Evolutionary conservation across 2,797 vertebrate genomes (phyloP), one percentile per base, ranked within the genome.

Genomic region (Danio aesculapii): DNA sequence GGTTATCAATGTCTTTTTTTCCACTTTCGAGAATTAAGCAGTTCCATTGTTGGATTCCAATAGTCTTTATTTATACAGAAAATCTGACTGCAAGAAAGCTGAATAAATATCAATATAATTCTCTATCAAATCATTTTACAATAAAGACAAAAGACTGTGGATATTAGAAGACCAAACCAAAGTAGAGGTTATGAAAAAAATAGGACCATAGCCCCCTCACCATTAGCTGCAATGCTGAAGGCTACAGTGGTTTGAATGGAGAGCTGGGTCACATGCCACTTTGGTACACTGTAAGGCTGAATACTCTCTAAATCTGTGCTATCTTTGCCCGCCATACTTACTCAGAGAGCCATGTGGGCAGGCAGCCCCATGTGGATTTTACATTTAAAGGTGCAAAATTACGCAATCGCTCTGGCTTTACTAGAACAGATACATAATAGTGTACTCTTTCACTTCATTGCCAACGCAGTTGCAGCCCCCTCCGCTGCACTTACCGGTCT

Each of bases 311-410:
- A 17, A 52, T 63, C 55, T 41, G 8, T 3, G 30, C 59, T 52
- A 50, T 50, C 12, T 53, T 73, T 76, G 8, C 17, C 11, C 16
- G 13, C 21, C 13, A 30, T 71, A 58, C 69, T 70, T 62, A 64
- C 58, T 76, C 63, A 75, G 43, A 75, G 63, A 57, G n/a, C 66
- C 12, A 46, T 74, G 80, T 79, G 52, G 67, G 76, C 71, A 21
- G 70, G 69, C 58, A 53, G 50, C n/a, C 46, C 75, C 53, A 12
- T 66, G 81, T 79, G 75, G 50, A 21, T 16, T 21, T 61, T 74
- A 50, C 47, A 67, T 83, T 66, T 73, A 72, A 67, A 74, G 52
- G 47, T 16, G 49, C 11, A 9, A 39, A 74, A 55, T 79, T 75
- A 83, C 11, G 53, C 52, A 79, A 75, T 75, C 63, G 6, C 64